Base-by-base conservation (phyloP, 2,797 vertebrate genomes). In the Acomys russatus region DNA sequence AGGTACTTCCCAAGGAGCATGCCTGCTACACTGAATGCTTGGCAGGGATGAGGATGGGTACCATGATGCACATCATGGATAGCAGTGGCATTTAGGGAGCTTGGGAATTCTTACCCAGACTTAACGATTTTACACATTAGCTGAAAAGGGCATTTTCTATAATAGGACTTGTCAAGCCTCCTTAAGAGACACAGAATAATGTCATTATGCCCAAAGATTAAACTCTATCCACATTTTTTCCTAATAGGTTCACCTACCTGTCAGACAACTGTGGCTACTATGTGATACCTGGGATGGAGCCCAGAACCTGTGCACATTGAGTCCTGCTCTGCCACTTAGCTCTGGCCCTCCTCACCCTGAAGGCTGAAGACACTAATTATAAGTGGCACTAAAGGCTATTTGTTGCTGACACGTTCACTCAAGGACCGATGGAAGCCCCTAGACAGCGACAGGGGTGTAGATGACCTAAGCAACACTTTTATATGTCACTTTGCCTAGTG, bases 331-430 rank as follows among this genome's bases (percentile, higher is more conserved):
- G 14, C 51, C 49, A 78, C 63, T 78, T 17, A 86, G 61, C 10
- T 85, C 83, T 8, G 10, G 28, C 14, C 28, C 17, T 51, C 73
- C 59, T 25, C 20, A 15, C 11, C 25, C 8, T 54, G 70, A n/a
- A 86, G 49, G 64, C 11, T 95, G 51, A 74, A 94, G 90, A 91
- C 82, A 76, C 66, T 88, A 92, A 89, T 96, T 95, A 96, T 84
- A 35, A 83, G 44, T 23, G 56, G 4, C 76, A 80, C 86, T 95
- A 96, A 97, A 94, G 92, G 54, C 59, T 96, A 92, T 28, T 85
- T 92, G 93, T 76, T 90, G 84, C 83, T 92, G 33, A 91, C 63
- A 96, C 77, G 49, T 23, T 35, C 49, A 70, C 44, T 33, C 54
- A 14, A 54, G 84, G 70, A 25, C 33, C 0, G 2, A n/a, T 0